Evolutionary conservation across 2,113 vertebrate species (phyloP).

Genomic region (Morone chrysops): DNA sequence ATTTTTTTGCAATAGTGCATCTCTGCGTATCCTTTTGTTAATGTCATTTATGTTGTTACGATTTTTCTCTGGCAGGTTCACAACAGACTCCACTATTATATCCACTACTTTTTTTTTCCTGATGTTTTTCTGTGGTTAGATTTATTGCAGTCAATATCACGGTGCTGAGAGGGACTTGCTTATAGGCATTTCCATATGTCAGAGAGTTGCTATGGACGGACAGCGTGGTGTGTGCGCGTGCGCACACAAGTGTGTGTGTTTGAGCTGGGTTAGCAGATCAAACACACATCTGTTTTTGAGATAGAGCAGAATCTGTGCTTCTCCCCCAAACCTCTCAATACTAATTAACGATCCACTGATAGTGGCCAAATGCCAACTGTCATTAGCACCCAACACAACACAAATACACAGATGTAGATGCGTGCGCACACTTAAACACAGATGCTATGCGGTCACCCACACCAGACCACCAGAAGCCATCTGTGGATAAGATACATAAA

Average conservation of each 20-base stretch:
- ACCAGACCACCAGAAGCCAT: slow-evolving; percentile 53
- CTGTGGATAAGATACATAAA: slow-evolving; percentile 55
- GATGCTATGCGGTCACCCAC: slow-evolving; percentile 61
- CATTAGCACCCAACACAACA: slow-evolving; percentile 73
- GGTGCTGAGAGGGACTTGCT: slow-evolving; percentile 38
- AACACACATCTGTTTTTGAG: slow-evolving; percentile 81
- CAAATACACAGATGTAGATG: slow-evolving; percentile 71
- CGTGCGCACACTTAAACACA: slow-evolving; percentile 52
- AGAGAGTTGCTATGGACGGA: slow-evolving; percentile 53
- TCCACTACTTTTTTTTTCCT: slow-evolving; percentile 25
- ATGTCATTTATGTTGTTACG: slow-evolving; percentile 26
- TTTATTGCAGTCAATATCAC: slow-evolving; percentile 59
- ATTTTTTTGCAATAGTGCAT: not conserved
- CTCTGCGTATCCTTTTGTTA: slow-evolving; percentile 21
- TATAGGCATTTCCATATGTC: slow-evolving; percentile 70
- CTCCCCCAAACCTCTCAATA: slow-evolving; percentile 85
- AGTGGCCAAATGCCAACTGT: slow-evolving; percentile 81
- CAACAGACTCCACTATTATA: slow-evolving; percentile 14
- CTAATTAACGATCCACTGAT: slow-evolving; percentile 85
- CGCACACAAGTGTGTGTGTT: not conserved
- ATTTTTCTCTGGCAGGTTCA: slow-evolving; percentile 10
- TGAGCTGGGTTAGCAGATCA: slow-evolving; percentile 80
- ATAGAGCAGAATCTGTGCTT: slow-evolving; percentile 75
- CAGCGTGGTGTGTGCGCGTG: not conserved
- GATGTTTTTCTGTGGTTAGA: slow-evolving; percentile 33